Conservation (phyloP, 2,888 invertebrate species). For the Eudemis profundana region DNA sequence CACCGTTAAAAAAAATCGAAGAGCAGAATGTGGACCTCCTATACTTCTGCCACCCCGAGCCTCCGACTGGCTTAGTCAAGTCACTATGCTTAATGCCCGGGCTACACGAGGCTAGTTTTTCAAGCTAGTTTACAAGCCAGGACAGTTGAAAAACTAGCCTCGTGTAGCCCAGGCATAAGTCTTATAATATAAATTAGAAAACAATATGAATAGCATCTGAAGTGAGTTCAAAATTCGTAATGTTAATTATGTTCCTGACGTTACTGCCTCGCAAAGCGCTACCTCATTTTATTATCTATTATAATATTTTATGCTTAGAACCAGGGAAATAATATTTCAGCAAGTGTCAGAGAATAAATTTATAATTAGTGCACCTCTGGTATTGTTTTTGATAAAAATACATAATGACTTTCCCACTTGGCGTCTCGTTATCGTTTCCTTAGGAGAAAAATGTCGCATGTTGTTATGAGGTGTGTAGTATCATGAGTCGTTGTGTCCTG, state of each 20-base stretch:
- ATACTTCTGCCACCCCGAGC: no score
- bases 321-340: slow-evolving; percentile 30
- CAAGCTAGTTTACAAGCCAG: no score
- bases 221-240: background rate
- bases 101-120: no score
- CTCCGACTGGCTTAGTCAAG: no score
- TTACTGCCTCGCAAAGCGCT: slow-evolving; percentile 1
- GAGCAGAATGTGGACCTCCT: no score
- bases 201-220: background rate
- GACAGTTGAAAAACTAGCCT: no score
- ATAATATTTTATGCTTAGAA: slow-evolving; percentile 26
- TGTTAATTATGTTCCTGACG: slow-evolving; percentile 17
- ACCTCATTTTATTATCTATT: slow-evolving; percentile 29
- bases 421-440: slow-evolving; percentile 23
- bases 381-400: slow-evolving; percentile 40
- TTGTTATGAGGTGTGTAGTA: background rate
- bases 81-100: no score
- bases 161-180: no score
- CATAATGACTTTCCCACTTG: slow-evolving; percentile 37
- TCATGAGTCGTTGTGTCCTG: slow-evolving; percentile 2
- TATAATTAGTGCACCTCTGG: slow-evolving; percentile 36
- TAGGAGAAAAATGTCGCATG: background rate
- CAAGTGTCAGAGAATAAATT: slow-evolving; percentile 25
- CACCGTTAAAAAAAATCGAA: no score
- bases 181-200: background rate